A percentile compares a stretch with the other conserved stretches of the same genome.
phyloP scores from a whole-genome alignment of 2,797 vertebrate species.

The Pogonophryne albipinna region DNA sequence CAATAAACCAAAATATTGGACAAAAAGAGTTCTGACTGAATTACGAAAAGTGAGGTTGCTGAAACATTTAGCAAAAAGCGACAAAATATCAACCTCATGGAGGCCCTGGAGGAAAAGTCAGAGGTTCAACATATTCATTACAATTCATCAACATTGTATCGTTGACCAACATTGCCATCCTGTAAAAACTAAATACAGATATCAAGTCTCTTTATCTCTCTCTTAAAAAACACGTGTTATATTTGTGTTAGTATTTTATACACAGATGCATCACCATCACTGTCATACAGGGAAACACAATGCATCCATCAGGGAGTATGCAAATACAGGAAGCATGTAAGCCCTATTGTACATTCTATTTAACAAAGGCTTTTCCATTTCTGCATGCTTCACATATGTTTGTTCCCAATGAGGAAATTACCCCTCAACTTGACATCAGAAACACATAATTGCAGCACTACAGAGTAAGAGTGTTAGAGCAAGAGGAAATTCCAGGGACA shows the following conservation, averaged over 20 bases:
- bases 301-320: slow-evolving; percentile 36
- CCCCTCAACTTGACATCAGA: slow-evolving; percentile 24
- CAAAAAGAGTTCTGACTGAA: not conserved
- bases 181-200: slow-evolving; percentile 17
- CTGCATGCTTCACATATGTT: slow-evolving; percentile 10
- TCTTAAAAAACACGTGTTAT: slow-evolving; percentile 11
- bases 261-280: slow-evolving; percentile 4
- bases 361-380: slow-evolving; percentile 33
- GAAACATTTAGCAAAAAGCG: no score
- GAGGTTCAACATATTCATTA: no score
- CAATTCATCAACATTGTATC: not conserved
- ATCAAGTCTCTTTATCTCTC: not conserved
- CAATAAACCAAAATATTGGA: not conserved
- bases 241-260: slow-evolving; percentile 20
- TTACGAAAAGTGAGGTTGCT: not conserved
- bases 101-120: no score
- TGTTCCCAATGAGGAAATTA: slow-evolving; percentile 29
- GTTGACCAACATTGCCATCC: not conserved
- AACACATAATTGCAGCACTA: not conserved
- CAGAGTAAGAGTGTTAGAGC: slow-evolving; percentile 33
- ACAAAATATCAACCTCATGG: no score
- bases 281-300: slow-evolving; percentile 24
- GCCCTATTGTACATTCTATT: slow-evolving; percentile 34
- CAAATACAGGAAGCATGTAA: slow-evolving; percentile 28
- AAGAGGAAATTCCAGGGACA: slow-evolving; percentile 43